Percentiles rank a stretch among this genome's conserved stretches.
These are phyloP conservation scores for Linurgus olivaceus DNA, from an alignment of 2,797 vertebrate species.

Conservation along the genomic window DNA sequence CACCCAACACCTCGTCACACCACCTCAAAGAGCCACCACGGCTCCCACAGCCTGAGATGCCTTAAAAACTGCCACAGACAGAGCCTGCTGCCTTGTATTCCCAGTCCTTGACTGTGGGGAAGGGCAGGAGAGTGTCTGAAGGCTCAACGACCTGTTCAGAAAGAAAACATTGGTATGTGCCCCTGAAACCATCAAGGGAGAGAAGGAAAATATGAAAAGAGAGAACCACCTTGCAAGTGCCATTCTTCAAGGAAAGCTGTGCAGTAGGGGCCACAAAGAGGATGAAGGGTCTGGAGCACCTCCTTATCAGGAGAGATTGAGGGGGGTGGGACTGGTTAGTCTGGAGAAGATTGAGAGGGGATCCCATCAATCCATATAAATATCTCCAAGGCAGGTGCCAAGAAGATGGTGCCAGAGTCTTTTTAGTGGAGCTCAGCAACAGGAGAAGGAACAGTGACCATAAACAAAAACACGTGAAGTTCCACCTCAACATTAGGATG, in stretches of 20 bases:
- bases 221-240: background rate
- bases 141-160: background rate
- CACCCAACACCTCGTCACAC: rapidly evolving
- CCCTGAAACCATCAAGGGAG: background rate
- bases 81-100: background rate
- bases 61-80: background rate
- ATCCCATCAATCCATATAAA: background rate
- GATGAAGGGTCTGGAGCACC: background rate
- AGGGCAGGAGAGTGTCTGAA: background rate
- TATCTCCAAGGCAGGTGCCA: background rate
- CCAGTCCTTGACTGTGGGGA: background rate
- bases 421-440: background rate
- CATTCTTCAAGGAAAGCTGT: background rate
- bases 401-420: background rate
- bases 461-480: background rate
- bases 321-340: background rate
- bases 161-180: background rate
- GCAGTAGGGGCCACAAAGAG: background rate
- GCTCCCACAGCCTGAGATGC: background rate
- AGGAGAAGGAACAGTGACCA: background rate
- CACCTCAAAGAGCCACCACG: rapidly evolving
- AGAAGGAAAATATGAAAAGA: background rate
- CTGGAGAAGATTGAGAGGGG: background rate
- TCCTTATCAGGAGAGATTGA: background rate
- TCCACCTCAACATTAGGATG: background rate